A percentile compares a stretch with the other conserved stretches of the same genome.
Evolutionary conservation across 2,113 vertebrate species (phyloP).

Genomic region (Maccullochella peelii): DNA sequence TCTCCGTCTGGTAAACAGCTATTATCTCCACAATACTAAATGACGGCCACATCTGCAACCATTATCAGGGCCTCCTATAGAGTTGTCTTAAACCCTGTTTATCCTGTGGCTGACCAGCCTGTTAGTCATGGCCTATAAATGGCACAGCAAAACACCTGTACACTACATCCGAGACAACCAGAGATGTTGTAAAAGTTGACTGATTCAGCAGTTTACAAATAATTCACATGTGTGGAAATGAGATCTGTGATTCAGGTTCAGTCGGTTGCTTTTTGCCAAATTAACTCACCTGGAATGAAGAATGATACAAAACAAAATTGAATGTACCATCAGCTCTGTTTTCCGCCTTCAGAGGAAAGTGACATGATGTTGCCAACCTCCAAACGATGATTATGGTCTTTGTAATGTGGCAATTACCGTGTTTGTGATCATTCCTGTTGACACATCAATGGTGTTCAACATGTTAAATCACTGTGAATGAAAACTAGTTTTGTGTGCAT

Average conservation of each 20-base stretch:
- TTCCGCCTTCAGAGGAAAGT: constrained; percentile 53
- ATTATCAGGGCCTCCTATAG: constrained; percentile 63
- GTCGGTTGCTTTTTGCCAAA: not conserved
- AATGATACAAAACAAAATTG: not conserved
- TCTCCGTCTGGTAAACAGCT: constrained; percentile 74
- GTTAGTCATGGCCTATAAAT: constrained; percentile 73
- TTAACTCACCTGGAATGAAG: not conserved
- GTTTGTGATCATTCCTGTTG: constrained; percentile 69
- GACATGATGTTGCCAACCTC: constrained; percentile 42
- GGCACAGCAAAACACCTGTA: constrained; percentile 61
- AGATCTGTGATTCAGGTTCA: not conserved
- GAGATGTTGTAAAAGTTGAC: constrained; percentile 11
- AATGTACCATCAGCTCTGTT: constrained; percentile 44
- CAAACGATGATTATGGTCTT: constrained; percentile 74
- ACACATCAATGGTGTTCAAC: constrained; percentile 64
- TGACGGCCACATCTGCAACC: constrained; percentile 56
- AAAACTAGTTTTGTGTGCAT: constrained; percentile 14
- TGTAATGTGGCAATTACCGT: constrained; percentile 69
- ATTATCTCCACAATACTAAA: constrained; percentile 76
- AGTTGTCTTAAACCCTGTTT: constrained; percentile 64
- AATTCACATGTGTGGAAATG: not conserved
- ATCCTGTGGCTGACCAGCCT: constrained; percentile 61
- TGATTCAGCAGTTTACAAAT: constrained; percentile 59
- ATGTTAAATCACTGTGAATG: constrained; percentile 70
- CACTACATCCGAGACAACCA: constrained; percentile 24